Percentiles rank a stretch among this genome's conserved stretches.
Conservation (phyloP, 2,113 vertebrate genomes). For the Bungarus multicinctus region DNA sequence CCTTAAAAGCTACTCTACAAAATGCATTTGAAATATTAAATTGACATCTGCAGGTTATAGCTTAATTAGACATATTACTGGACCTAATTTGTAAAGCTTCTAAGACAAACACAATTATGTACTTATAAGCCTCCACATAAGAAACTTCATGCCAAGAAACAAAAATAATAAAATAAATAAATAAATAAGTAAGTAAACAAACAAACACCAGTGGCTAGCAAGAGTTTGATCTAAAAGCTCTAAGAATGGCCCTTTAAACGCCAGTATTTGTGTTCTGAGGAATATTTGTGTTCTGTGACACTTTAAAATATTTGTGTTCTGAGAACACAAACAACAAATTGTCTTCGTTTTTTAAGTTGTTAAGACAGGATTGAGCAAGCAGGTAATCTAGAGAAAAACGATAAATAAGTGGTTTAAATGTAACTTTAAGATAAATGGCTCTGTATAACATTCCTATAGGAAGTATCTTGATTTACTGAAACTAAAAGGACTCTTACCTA, state of each 20-base stretch:
- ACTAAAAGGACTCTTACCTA: background rate
- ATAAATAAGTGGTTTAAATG: too few relatives aligned
- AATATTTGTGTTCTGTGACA: background rate
- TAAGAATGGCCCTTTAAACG: background rate
- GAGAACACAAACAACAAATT: background rate
- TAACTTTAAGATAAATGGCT: background rate
- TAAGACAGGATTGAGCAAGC: background rate
- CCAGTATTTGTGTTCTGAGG: background rate
- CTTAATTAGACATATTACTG: background rate
- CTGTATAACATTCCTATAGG: background rate
- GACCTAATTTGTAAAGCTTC: background rate
- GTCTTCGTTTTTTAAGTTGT: background rate
- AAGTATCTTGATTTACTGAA: background rate
- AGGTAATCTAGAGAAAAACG: background rate
- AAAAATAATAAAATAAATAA: background rate
- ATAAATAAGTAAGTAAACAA: background rate
- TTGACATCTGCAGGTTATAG: background rate
- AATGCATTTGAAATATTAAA: background rate
- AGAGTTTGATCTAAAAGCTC: background rate
- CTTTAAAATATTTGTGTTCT: background rate
- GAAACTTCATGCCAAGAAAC: background rate
- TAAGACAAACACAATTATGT: background rate
- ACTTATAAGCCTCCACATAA: background rate
- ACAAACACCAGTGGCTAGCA: background rate
- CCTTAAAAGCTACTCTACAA: too few relatives aligned